Conservation (phyloP, 2,797 vertebrate species). For the Hozukius guyotensis region DNA sequence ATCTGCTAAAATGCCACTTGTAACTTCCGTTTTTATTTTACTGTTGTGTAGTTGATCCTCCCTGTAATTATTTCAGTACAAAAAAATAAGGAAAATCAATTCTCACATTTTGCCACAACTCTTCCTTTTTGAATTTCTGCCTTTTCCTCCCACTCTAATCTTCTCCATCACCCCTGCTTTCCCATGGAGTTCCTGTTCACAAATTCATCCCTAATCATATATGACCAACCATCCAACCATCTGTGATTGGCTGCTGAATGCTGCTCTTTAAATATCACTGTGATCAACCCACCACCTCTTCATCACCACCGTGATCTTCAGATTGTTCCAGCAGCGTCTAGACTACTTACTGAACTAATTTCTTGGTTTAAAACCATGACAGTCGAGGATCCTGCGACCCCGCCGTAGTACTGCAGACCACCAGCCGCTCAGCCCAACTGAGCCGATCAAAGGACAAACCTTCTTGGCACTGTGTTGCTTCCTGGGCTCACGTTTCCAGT, state of each 20-base stretch:
- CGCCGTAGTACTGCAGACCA: conserved; percentile 47
- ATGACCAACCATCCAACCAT: background rate
- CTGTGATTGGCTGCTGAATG: background rate
- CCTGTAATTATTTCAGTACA: too few relatives aligned
- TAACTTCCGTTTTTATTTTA: background rate
- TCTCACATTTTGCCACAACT: background rate
- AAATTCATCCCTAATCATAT: background rate
- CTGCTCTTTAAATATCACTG: background rate
- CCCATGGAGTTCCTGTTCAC: background rate
- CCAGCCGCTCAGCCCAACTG: conserved; percentile 39
- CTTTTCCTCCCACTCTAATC: background rate
- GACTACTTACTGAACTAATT: conserved; percentile 41
- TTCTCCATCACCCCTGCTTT: background rate
- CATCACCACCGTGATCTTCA: background rate
- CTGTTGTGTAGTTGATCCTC: background rate
- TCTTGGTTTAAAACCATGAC: conserved; percentile 37
- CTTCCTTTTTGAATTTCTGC: background rate
- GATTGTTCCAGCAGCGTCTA: background rate
- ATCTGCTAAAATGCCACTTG: background rate
- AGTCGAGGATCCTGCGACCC: conserved; percentile 12
- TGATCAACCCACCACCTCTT: background rate
- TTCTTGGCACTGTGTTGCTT: conserved; percentile 63
- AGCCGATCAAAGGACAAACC: conserved; percentile 62
- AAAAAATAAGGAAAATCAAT: background rate
- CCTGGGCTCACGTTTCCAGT: conserved; percentile 71